Evolutionary conservation across 2,797 vertebrate genomes (phyloP).

Genomic region (Cuculus canorus): DNA sequence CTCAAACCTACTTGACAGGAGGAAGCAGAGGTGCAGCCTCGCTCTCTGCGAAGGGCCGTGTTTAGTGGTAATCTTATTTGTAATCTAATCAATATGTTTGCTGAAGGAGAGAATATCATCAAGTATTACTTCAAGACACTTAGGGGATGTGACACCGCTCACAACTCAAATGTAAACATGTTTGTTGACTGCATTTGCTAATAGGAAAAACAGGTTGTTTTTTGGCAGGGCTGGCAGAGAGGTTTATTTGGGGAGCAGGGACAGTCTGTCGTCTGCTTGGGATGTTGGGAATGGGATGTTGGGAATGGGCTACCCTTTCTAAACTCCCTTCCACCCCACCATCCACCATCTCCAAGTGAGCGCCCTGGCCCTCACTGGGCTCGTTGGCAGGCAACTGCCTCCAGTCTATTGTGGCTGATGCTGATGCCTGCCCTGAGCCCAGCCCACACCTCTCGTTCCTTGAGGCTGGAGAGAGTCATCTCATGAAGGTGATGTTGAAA

Average conservation of each 20-base stretch:
- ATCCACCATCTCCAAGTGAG: rapidly evolving
- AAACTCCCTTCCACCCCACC: background rate
- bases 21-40: background rate
- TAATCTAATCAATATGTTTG: slow-evolving; percentile 71
- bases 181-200: background rate
- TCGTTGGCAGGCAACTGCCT: rapidly evolving
- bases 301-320: background rate
- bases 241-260: background rate
- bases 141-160: slow-evolving; percentile 27
- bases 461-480: background rate
- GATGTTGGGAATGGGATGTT: background rate
- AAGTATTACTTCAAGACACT: slow-evolving; percentile 55
- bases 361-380: background rate
- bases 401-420: background rate
- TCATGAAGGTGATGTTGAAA: background rate
- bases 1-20: background rate
- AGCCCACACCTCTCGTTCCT: rapidly evolving
- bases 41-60: background rate
- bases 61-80: slow-evolving; percentile 62
- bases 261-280: background rate
- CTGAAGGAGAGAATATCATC: slow-evolving; percentile 69
- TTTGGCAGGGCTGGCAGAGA: background rate
- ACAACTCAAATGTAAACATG: background rate
- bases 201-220: rapidly evolving
- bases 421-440: rapidly evolving